Percentiles rank a stretch among this genome's conserved stretches.
Conservation (phyloP, 2,113 vertebrate genomes). For the Dascyllus trimaculatus region DNA sequence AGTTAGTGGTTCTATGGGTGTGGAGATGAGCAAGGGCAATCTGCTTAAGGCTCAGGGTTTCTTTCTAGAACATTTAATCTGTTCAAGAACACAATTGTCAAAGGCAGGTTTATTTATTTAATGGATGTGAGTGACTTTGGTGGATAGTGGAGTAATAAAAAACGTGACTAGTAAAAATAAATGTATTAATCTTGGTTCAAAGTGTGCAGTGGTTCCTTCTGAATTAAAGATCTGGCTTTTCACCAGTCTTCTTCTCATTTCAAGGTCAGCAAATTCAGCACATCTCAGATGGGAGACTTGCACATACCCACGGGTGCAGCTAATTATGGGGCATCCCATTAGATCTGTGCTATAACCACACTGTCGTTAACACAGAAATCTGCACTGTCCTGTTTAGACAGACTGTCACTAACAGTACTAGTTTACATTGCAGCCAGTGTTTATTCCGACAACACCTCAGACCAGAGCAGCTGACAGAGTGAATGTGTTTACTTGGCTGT, state of each 20-base stretch:
- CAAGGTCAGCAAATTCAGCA: constrained; percentile 58
- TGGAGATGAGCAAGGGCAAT: not conserved
- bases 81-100: not conserved
- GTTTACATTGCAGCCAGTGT: not conserved
- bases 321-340: constrained; percentile 62
- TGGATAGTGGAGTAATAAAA: too few relatives aligned
- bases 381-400: not conserved
- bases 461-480: too few relatives aligned
- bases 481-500: too few relatives aligned
- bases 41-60: not conserved
- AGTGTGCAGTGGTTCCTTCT: too few relatives aligned
- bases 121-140: not conserved
- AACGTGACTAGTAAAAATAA: too few relatives aligned
- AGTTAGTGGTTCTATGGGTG: not conserved
- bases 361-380: constrained; percentile 37
- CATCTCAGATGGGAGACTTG: constrained; percentile 29
- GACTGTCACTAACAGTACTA: not conserved
- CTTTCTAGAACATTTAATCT: not conserved
- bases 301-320: constrained; percentile 32
- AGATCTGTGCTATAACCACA: constrained; percentile 46
- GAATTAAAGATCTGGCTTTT: not conserved
- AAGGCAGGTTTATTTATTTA: too few relatives aligned
- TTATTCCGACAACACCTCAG: too few relatives aligned
- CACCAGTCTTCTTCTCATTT: constrained; percentile 15
- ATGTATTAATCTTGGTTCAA: too few relatives aligned